Evolutionary conservation across 2,797 vertebrate species (phyloP).

Genomic region (Benthosema pterotum): DNA sequence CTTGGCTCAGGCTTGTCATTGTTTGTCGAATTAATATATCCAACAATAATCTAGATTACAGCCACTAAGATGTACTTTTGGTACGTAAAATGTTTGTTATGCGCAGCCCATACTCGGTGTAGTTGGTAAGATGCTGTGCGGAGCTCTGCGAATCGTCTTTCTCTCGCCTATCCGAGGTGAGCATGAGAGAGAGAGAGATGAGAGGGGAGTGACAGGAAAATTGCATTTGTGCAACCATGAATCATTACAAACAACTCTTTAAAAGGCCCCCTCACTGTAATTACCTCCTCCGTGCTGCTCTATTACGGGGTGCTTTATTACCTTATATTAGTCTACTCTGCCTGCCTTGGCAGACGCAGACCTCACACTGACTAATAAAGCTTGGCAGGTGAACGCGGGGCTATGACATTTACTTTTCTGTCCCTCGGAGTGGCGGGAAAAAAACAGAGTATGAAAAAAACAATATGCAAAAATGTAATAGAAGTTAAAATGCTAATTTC

Average conservation of each 20-base stretch:
- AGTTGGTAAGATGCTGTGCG: too few species aligned
- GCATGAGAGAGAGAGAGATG: constrained; percentile 68
- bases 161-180: constrained; percentile 52
- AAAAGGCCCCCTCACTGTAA: constrained; percentile 76
- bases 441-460: constrained; percentile 5
- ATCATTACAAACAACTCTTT: constrained; percentile 79
- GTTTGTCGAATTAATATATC: too few species aligned
- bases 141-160: constrained; percentile 18
- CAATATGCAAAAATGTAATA: constrained; percentile 17
- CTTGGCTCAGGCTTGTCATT: too few species aligned
- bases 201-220: constrained; percentile 77
- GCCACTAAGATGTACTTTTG: too few species aligned
- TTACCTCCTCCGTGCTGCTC: constrained; percentile 70
- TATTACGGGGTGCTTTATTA: constrained; percentile 73
- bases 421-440: constrained; percentile 20
- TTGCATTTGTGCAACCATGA: constrained; percentile 79
- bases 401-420: constrained; percentile 5
- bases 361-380: constrained; percentile 67
- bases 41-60: too few species aligned
- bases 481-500: constrained; percentile 13
- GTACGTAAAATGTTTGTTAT: too few species aligned
- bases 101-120: too few species aligned
- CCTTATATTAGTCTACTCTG: constrained; percentile 64
- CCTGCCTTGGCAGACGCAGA: constrained; percentile 63
- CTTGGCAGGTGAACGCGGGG: constrained; percentile 60